A percentile compares a stretch with the other conserved stretches of the same genome.
phyloP scores from a whole-genome alignment of 2,888 invertebrate species.

The Drosophila macrothrix region DNA sequence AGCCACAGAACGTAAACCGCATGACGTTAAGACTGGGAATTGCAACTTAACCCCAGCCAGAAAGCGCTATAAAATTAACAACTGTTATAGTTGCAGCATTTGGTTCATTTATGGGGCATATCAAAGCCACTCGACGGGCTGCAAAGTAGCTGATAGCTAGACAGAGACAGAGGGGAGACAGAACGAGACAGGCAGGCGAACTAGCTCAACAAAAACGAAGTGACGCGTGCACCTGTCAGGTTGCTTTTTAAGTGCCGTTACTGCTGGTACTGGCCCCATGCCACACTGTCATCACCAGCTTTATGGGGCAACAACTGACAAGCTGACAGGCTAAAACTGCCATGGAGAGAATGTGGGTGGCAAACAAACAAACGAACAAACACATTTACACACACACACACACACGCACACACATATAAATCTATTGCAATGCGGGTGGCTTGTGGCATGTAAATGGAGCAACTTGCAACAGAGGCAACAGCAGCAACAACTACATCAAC shows the following conservation, averaged over 20 bases:
- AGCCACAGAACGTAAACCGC: conserved; percentile 10
- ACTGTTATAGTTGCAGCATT: conserved; percentile 4
- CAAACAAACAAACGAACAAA: conserved; percentile 39
- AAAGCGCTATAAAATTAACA: conserved; percentile 28
- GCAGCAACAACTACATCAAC: conserved; percentile 49
- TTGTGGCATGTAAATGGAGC: conserved; percentile 47
- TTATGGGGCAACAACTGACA: conserved; percentile 71
- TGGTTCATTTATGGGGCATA: conserved; percentile 45
- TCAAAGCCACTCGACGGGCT: conserved; percentile 22
- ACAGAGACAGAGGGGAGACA: background rate
- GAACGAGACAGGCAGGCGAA: conserved; percentile 18
- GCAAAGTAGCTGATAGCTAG: conserved; percentile 36
- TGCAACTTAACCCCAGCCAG: background rate
- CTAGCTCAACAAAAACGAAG: conserved; percentile 63
- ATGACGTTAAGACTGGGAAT: conserved; percentile 2
- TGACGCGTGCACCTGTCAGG: conserved; percentile 69
- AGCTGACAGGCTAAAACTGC: conserved; percentile 69
- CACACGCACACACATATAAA: conserved; percentile 26
- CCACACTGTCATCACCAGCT: conserved; percentile 56
- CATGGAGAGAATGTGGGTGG: conserved; percentile 24
- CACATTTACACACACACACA: conserved; percentile 41
- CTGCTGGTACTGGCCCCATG: conserved; percentile 10
- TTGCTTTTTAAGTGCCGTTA: conserved; percentile 57
- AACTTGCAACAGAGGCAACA: conserved; percentile 27
- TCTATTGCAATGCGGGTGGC: conserved; percentile 45